phyloP scores from a whole-genome alignment of 2,113 vertebrate genomes.

The Nycticorax nycticorax region DNA sequence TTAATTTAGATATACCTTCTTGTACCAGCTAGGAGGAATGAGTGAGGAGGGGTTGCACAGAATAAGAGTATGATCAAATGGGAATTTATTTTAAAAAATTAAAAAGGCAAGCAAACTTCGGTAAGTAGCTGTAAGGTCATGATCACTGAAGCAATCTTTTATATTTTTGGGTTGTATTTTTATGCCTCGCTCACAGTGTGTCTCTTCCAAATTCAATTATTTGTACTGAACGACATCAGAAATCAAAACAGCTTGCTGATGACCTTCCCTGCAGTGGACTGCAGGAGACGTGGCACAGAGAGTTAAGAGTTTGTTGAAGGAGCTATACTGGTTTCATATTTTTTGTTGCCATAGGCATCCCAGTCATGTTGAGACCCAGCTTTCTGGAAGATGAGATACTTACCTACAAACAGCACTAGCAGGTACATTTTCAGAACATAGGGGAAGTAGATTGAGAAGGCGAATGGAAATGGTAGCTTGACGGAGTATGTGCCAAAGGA shows the following conservation, averaged over 20 bases:
- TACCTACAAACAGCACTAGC: conserved; percentile 82
- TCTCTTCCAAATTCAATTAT: neutral
- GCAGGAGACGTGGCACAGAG: neutral
- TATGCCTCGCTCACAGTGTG: accelerated
- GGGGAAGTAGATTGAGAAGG: conserved; percentile 71
- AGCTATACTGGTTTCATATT: neutral
- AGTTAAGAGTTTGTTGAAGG: neutral
- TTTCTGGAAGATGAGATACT: conserved; percentile 54
- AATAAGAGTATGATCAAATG: neutral
- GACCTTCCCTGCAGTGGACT: neutral
- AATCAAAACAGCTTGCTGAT: neutral
- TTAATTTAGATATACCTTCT: neutral
- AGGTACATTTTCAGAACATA: conserved; percentile 81
- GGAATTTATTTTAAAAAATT: neutral
- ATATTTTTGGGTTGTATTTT: neutral
- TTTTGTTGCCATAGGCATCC: neutral
- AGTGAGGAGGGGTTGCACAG: neutral
- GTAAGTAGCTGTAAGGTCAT: neutral
- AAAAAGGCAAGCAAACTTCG: neutral
- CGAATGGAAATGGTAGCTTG: conserved; percentile 61
- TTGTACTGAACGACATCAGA: neutral
- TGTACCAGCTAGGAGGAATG: neutral
- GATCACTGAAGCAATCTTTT: neutral
- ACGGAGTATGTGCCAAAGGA: conserved; percentile 71
- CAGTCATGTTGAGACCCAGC: neutral